These are phyloP conservation scores for Drosophila pallidifrons DNA, from an alignment of 1,140 invertebrate species.

Conservation along the genomic window DNA sequence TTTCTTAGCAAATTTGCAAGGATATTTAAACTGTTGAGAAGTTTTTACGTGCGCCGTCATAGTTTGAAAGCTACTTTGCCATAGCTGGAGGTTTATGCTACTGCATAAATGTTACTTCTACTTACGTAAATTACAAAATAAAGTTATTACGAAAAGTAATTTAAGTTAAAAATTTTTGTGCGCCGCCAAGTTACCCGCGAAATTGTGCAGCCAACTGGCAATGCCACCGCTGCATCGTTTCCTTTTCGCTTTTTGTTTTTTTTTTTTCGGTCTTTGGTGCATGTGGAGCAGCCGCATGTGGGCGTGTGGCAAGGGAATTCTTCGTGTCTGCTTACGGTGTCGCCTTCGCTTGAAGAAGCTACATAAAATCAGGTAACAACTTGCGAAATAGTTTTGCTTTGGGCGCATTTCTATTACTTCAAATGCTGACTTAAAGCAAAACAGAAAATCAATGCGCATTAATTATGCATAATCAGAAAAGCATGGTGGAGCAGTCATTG, in stretches of 20 bases:
- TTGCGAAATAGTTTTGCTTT: slow-evolving; percentile 56
- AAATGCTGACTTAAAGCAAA: slow-evolving; percentile 70
- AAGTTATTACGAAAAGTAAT: slow-evolving; percentile 83
- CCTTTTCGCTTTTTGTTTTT: background rate
- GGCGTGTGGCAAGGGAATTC: slow-evolving; percentile 42
- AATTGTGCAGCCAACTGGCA: slow-evolving; percentile 79
- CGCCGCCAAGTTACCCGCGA: slow-evolving; percentile 58
- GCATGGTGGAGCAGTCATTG: slow-evolving; percentile 40
- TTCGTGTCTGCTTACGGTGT: slow-evolving; percentile 46
- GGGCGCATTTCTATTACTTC: slow-evolving; percentile 13
- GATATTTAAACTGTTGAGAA: slow-evolving; percentile 63
- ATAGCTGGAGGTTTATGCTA: slow-evolving; percentile 70
- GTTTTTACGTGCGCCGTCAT: slow-evolving; percentile 80
- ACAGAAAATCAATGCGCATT: slow-evolving; percentile 72
- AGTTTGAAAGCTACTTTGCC: slow-evolving; percentile 80
- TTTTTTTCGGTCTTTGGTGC: slow-evolving; percentile 8
- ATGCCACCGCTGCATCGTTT: slow-evolving; percentile 27
- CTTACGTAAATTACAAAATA: slow-evolving; percentile 84
- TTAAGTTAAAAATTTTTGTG: slow-evolving; percentile 82
- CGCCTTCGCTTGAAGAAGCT: slow-evolving; percentile 20
- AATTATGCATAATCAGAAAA: slow-evolving; percentile 45
- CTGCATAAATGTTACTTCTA: slow-evolving; percentile 83
- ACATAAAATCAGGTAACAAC: slow-evolving; percentile 77
- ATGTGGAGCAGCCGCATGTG: slow-evolving; percentile 40
- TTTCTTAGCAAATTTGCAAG: slow-evolving; percentile 71